These are phyloP conservation scores for Octomys mimax DNA, from an alignment of 2,797 vertebrate species.

Conservation along the genomic window DNA sequence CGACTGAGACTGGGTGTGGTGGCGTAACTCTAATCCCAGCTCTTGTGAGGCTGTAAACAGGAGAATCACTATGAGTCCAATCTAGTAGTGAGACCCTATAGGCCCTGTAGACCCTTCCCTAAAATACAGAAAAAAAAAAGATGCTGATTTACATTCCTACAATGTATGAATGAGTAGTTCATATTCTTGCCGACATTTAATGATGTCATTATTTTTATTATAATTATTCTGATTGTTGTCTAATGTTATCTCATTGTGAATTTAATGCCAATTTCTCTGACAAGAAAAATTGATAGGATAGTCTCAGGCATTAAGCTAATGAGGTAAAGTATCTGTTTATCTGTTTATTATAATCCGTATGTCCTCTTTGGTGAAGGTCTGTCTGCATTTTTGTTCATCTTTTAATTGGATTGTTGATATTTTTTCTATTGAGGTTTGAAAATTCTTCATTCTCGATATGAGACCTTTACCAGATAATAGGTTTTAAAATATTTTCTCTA, in stretches of 20 bases:
- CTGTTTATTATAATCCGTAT: neutral
- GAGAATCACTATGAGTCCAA: too few relatives aligned
- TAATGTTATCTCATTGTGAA: neutral
- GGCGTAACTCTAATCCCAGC: too few relatives aligned
- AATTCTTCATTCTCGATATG: neutral
- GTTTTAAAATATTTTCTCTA: constrained; percentile 10
- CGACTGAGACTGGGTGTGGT: too few relatives aligned
- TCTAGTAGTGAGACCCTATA: too few relatives aligned
- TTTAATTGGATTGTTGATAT: neutral
- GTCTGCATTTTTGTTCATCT: neutral
- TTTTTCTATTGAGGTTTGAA: neutral
- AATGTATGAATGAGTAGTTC: neutral
- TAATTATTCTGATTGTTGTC: neutral
- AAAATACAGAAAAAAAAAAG: too few relatives aligned
- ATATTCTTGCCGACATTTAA: neutral
- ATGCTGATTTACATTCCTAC: neutral
- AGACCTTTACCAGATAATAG: neutral
- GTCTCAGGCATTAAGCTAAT: neutral
- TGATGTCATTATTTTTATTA: neutral
- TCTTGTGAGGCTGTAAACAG: too few relatives aligned
- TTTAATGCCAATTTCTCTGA: neutral
- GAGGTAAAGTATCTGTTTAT: neutral
- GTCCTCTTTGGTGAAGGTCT: neutral
- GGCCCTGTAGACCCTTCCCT: too few relatives aligned
- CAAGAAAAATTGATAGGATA: neutral